phyloP scores from a whole-genome alignment of 2,113 vertebrate genomes.

The Scomber scombrus region DNA sequence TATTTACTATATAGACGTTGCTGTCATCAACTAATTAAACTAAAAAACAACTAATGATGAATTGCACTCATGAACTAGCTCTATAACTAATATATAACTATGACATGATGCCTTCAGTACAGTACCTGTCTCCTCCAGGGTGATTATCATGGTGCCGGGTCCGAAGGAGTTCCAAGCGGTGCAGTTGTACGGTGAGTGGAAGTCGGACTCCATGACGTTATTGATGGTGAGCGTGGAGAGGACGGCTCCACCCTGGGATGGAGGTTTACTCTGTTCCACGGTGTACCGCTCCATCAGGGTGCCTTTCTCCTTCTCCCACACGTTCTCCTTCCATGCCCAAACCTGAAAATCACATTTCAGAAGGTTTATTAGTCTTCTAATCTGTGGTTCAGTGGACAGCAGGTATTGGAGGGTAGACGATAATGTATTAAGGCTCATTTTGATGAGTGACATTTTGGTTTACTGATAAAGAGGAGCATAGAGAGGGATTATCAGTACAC shows the following conservation, averaged over 20 bases:
- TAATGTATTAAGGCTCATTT: no score
- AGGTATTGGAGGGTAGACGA: no score
- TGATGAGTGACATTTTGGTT: no score
- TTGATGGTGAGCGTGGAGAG: constrained; percentile 96
- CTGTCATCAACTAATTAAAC: no score
- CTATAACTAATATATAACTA: no score
- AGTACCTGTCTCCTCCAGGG: constrained; percentile 90
- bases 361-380: background rate
- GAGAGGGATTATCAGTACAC: background rate
- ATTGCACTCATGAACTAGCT: no score
- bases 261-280: constrained; percentile 91
- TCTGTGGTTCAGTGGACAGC: no score
- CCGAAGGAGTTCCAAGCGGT: constrained; percentile 97
- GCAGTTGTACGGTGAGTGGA: constrained; percentile 97
- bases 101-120: no score
- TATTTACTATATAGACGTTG: no score
- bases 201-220: constrained; percentile 95
- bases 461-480: background rate
- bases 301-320: constrained; percentile 92
- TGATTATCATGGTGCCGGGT: constrained; percentile 95
- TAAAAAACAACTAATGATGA: no score
- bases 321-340: constrained; percentile 97
- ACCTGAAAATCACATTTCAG: constrained; percentile 80
- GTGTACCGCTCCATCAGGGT: constrained; percentile 93
- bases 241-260: constrained; percentile 86